A percentile compares a stretch with the other conserved stretches of the same genome.
phyloP scores from a whole-genome alignment of 2,797 vertebrate genomes.

The Lagodon rhomboides region DNA sequence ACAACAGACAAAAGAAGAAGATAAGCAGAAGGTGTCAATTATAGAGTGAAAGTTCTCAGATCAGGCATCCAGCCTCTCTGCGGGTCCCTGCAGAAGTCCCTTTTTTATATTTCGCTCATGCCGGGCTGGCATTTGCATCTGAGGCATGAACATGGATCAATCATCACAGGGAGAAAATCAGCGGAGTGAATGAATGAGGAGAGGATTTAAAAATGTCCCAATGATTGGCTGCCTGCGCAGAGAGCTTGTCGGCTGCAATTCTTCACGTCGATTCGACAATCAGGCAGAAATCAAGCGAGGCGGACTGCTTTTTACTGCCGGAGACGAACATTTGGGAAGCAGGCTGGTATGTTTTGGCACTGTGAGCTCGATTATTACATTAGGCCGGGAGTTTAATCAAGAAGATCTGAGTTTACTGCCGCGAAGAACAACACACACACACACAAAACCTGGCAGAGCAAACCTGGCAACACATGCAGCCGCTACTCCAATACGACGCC shows the following conservation, averaged over 20 bases:
- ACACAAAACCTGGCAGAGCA: slow-evolving; percentile 7
- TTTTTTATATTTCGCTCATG: slow-evolving; percentile 58
- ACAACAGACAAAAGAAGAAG: slow-evolving; percentile 26
- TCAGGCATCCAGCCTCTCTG: neutral
- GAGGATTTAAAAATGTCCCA: slow-evolving; percentile 67
- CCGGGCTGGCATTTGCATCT: slow-evolving; percentile 63
- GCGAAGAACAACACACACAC: slow-evolving; percentile 6
- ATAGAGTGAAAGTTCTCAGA: slow-evolving; percentile 13
- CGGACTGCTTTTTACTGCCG: slow-evolving; percentile 5
- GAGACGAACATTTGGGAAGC: neutral
- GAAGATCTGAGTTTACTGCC: slow-evolving; percentile 25
- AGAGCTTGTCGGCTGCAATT: slow-evolving; percentile 41
- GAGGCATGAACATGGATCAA: slow-evolving; percentile 57
- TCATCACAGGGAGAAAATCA: slow-evolving; percentile 41
- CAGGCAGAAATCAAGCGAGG: slow-evolving; percentile 27
- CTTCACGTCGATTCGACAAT: slow-evolving; percentile 37
- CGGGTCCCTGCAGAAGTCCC: slow-evolving; percentile 36
- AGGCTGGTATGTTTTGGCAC: neutral
- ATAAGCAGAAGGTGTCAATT: slow-evolving; percentile 46
- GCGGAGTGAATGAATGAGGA: slow-evolving; percentile 52
- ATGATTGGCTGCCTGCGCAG: slow-evolving; percentile 61
- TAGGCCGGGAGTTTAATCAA: slow-evolving; percentile 31
- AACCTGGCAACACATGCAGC: slow-evolving; percentile 21
- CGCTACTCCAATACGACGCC: slow-evolving; percentile 57
- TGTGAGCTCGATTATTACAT: slow-evolving; percentile 2